phyloP scores from a whole-genome alignment of 2,113 vertebrate genomes.

The Pipa parva region DNA sequence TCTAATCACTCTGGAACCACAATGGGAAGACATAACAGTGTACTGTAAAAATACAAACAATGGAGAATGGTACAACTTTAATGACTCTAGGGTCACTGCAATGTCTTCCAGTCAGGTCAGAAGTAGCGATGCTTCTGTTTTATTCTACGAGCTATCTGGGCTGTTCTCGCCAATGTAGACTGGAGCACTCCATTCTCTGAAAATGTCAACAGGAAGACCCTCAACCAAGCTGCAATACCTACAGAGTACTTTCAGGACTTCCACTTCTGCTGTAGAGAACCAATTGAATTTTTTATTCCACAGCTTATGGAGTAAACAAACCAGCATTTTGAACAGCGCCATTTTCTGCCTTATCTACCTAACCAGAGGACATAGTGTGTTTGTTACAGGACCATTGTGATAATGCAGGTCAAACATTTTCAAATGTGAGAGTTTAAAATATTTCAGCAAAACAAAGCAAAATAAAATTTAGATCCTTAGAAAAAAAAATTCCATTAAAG shows the following conservation, averaged over 20 bases:
- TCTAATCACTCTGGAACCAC: conserved; percentile 94
- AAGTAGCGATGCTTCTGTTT: conserved; percentile 91
- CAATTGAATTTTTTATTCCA: background rate
- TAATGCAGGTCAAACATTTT: background rate
- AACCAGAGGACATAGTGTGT: background rate
- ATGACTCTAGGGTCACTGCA: conserved; percentile 89
- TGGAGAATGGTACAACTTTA: conserved; percentile 90
- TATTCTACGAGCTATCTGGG: conserved; percentile 91
- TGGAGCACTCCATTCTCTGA: background rate
- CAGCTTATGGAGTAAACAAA: background rate
- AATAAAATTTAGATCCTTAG: no score
- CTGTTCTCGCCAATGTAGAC: conserved; percentile 80
- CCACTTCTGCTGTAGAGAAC: background rate
- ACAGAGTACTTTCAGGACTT: conserved; percentile 23
- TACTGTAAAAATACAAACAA: conserved; percentile 82
- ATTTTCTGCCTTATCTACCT: conserved; percentile 11
- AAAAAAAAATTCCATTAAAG: no score
- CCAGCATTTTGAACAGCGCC: conserved; percentile 24
- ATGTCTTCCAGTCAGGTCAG: conserved; percentile 94
- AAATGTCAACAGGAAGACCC: conserved; percentile 3
- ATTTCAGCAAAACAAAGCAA: no score
- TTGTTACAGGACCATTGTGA: background rate
- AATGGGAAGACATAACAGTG: conserved; percentile 92
- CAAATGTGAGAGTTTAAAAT: background rate
- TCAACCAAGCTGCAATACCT: conserved; percentile 4